Evolutionary conservation across 2,113 vertebrate species (phyloP).

Genomic region (Myotis brandtii): DNA sequence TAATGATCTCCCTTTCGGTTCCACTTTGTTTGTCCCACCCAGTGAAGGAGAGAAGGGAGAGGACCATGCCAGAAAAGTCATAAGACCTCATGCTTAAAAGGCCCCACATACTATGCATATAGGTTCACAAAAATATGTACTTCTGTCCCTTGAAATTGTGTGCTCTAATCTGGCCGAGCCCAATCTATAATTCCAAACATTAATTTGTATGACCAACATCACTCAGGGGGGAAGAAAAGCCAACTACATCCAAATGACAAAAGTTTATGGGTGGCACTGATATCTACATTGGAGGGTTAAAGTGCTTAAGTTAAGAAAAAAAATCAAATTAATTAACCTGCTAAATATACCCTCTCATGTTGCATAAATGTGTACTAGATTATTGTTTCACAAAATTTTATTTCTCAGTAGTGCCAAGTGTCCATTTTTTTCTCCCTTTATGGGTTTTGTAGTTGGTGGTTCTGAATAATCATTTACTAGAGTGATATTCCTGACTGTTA

Average conservation of each 20-base stretch:
- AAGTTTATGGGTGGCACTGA: neutral
- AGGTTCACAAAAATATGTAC: neutral
- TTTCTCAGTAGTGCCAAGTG: neutral
- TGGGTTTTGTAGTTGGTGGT: neutral
- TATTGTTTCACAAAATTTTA: conserved; percentile 34
- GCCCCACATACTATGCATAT: neutral
- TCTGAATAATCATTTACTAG: neutral
- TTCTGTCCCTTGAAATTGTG: neutral
- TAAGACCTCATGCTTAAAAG: neutral
- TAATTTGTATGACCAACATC: neutral
- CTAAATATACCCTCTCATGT: neutral
- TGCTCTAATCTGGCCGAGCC: neutral
- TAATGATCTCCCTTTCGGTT: neutral
- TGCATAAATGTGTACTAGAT: neutral
- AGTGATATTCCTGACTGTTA: neutral
- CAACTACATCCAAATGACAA: neutral
- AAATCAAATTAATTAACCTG: conserved; percentile 32
- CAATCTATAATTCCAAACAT: neutral
- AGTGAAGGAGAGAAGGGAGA: neutral
- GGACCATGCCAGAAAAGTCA: neutral
- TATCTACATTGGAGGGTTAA: neutral
- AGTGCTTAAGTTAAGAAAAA: neutral
- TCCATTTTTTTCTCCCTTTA: neutral
- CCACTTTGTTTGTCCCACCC: neutral
- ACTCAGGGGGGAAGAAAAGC: neutral